Conservation (phyloP, 92 coral and sea anemone species). For the Epizoanthus ramosus region DNA sequence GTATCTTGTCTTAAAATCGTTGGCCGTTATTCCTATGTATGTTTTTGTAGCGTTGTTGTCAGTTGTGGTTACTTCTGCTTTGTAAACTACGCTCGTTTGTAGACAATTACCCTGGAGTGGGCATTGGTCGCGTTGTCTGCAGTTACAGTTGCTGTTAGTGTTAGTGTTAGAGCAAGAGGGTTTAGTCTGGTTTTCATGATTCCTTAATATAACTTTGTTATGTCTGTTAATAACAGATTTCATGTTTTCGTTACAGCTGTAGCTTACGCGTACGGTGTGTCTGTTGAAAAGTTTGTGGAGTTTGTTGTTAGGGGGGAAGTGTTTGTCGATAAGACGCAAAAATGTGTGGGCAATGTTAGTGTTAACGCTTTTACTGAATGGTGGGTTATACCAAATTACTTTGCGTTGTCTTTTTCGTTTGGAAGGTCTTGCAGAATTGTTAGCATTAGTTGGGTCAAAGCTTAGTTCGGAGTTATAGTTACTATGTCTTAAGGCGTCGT, state of each 20-base stretch:
- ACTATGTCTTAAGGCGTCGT: neutral
- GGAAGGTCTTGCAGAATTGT: neutral
- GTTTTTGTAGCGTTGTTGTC: conserved; percentile 40
- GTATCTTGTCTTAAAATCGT: conserved; percentile 45
- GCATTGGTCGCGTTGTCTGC: conserved; percentile 46
- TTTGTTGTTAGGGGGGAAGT: conserved; percentile 41
- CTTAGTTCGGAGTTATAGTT: neutral
- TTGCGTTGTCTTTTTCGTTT: conserved; percentile 40
- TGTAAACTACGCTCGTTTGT: conserved; percentile 44
- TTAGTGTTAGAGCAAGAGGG: neutral
- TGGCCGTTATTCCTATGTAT: conserved; percentile 46
- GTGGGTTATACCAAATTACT: conserved; percentile 36
- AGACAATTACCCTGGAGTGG: conserved; percentile 47
- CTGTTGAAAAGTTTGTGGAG: conserved; percentile 38
- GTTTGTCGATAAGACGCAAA: conserved; percentile 13
- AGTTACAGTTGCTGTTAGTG: conserved; percentile 17
- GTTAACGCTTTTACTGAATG: conserved; percentile 17
- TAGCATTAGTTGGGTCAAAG: conserved; percentile 11
- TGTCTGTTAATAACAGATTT: conserved; percentile 27
- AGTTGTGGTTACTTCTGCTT: conserved; percentile 40
- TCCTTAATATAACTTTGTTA: conserved; percentile 22
- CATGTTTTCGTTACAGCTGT: conserved; percentile 24
- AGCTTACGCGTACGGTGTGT: conserved; percentile 50
- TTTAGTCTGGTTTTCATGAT: neutral
- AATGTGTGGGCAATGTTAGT: conserved; percentile 17